These are phyloP conservation scores for rabbit (Oryctolagus cuniculus) DNA, from an alignment of 2,113 vertebrate genomes.

Conservation along the genomic window mOryCun1.1 NC_091447.1:37003001-37003500, in stretches of 20 bases:
- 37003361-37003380: neutral
- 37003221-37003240: neutral
- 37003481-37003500: slow-evolving; percentile 4
- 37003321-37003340: neutral
- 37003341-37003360: slow-evolving; percentile 47
- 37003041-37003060: neutral
- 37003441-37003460: neutral
- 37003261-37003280: neutral
- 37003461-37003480: neutral
- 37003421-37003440: slow-evolving; percentile 8
- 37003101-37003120: neutral
- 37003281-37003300: neutral
- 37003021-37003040: neutral
- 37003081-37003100: neutral
- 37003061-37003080: neutral
- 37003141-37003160: neutral
- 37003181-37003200: neutral
- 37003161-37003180: neutral
- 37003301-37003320: neutral
- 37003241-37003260: neutral
- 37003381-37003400: neutral
- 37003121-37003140: too few relatives aligned
- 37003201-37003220: neutral
- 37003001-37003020: neutral
- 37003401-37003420: slow-evolving; percentile 19